Conservation (phyloP, 2,113 vertebrate species). For the Petromus typicus region DNA sequence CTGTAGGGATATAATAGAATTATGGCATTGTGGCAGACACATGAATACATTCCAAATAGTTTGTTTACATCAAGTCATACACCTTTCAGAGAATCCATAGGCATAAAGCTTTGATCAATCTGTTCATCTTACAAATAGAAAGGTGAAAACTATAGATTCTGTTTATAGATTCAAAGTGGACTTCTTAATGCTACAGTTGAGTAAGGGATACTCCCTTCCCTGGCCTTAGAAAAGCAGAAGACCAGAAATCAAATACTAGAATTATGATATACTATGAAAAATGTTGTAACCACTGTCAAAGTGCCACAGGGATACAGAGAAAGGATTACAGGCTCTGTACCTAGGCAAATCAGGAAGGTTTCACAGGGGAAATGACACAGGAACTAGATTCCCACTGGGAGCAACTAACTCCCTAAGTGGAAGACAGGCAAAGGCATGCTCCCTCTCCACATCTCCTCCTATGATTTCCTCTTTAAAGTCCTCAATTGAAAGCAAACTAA, state of each 20-base stretch:
- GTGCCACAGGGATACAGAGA: not conserved
- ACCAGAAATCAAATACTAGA: not conserved
- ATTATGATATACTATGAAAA: not conserved
- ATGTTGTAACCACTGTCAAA: not conserved
- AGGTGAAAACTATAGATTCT: not conserved
- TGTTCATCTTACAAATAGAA: not conserved
- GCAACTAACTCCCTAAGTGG: not conserved
- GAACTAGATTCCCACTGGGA: not conserved
- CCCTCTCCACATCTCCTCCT: not conserved
- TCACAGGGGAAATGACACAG: not conserved
- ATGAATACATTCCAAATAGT: not conserved
- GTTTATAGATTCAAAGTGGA: not conserved
- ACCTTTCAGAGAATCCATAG: not conserved
- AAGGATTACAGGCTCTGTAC: not conserved
- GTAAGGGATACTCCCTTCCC: not conserved
- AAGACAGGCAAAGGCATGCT: not conserved
- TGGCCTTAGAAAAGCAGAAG: not conserved
- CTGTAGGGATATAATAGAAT: not conserved
- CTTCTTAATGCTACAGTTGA: not conserved
- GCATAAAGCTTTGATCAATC: not conserved
- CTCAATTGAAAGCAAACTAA: not conserved
- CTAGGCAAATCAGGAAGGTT: conserved; percentile 11
- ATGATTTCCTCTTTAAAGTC: not conserved
- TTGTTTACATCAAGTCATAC: not conserved
- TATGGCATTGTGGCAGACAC: not conserved